Evolutionary conservation across 2,113 vertebrate species (phyloP).

Genomic region (Carettochelys insculpta): DNA sequence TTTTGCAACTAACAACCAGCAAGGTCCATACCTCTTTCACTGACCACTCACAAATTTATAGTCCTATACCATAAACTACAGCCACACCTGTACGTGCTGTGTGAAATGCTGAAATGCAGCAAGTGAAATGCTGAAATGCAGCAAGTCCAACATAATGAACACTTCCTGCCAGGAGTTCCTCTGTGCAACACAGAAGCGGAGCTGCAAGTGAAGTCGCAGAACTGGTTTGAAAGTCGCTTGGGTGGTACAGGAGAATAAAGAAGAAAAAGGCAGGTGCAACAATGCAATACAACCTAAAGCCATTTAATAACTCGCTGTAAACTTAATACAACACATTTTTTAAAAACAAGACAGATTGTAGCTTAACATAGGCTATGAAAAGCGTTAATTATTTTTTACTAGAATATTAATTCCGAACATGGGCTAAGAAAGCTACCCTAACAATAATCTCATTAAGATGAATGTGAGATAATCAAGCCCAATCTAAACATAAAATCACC

Average conservation of each 20-base stretch:
- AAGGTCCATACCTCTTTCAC: background rate
- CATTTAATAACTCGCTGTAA: background rate
- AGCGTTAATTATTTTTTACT: constrained; percentile 9
- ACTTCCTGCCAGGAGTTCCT: background rate
- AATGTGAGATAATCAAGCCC: background rate
- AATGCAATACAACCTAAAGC: background rate
- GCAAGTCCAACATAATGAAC: background rate
- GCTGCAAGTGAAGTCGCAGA: constrained; percentile 59
- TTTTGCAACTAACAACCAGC: background rate
- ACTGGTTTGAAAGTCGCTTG: constrained; percentile 65
- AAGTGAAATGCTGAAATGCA: background rate
- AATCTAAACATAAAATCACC: background rate
- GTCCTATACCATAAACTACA: background rate
- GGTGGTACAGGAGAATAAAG: constrained; percentile 26
- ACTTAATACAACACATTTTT: background rate
- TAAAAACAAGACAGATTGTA: background rate
- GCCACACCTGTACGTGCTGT: background rate
- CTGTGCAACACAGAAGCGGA: background rate
- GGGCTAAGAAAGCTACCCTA: background rate
- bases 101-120: background rate
- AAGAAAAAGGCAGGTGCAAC: background rate
- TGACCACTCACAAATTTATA: background rate
- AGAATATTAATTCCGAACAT: background rate
- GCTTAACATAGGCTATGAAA: background rate
- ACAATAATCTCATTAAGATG: background rate